These are phyloP conservation scores for Leucozona laternaria DNA, from an alignment of 2,888 invertebrate genomes.

Conservation along the genomic window DNA sequence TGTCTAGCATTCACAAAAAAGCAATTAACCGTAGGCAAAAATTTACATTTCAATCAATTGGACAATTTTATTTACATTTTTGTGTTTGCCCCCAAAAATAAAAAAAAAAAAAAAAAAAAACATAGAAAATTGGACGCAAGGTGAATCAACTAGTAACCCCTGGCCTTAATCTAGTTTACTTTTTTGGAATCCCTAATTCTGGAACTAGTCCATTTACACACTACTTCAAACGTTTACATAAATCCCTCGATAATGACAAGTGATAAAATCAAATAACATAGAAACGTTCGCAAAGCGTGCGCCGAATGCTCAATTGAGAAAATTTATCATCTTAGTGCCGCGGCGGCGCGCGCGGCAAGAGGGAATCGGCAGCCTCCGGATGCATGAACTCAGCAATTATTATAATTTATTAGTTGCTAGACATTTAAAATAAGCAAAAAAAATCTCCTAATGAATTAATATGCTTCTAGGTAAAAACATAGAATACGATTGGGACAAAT, in stretches of 20 bases:
- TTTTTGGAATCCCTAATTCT: constrained; percentile 4
- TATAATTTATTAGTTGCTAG: not conserved
- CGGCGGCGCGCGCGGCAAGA: not conserved
- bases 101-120: not conserved
- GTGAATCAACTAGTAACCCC: constrained; percentile 43
- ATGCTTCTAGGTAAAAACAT: too few species aligned
- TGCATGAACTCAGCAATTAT: not conserved
- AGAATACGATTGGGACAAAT: too few species aligned
- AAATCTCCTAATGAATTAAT: too few species aligned
- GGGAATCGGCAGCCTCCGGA: not conserved
- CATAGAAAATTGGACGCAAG: constrained; percentile 11
- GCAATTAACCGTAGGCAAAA: not conserved
- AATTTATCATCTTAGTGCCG: not conserved
- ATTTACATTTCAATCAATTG: constrained; percentile 9
- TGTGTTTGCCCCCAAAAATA: not conserved
- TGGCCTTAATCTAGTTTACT: constrained; percentile 7
- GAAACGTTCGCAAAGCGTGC: not conserved
- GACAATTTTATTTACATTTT: not conserved
- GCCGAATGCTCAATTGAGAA: not conserved
- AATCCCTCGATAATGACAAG: not conserved
- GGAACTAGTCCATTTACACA: not conserved
- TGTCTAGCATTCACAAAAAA: constrained; percentile 21
- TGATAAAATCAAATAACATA: not conserved
- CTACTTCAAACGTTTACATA: not conserved
- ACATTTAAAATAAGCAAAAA: not conserved